A percentile compares a stretch with the other conserved stretches of the same genome.
Evolutionary conservation across 2,113 vertebrate genomes (phyloP).

Genomic region (Artemisiospiza belli): DNA sequence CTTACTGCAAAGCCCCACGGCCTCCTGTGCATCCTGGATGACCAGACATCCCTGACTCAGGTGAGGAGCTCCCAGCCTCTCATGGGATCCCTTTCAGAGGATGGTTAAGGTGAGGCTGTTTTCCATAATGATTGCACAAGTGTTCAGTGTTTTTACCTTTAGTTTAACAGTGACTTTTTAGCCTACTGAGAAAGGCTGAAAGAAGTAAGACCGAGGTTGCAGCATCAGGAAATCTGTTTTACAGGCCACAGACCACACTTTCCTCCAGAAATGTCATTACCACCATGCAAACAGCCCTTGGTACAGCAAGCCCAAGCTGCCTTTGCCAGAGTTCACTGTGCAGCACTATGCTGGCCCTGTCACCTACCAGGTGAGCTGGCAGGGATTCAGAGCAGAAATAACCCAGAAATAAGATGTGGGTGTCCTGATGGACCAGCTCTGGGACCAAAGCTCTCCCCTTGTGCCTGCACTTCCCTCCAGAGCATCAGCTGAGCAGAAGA

Average conservation of each 20-base stretch:
- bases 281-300: conserved; percentile 82
- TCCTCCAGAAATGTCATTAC: conserved; percentile 95
- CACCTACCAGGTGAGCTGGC: conserved; percentile 86
- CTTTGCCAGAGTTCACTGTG: conserved; percentile 89
- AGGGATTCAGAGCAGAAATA: background rate
- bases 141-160: background rate
- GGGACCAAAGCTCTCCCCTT: background rate
- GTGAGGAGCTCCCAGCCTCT: conserved; percentile 60
- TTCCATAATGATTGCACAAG: background rate
- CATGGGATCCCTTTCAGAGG: background rate
- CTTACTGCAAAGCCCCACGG: conserved; percentile 83
- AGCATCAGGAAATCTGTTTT: background rate
- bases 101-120: background rate
- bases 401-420: background rate
- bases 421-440: background rate
- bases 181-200: background rate
- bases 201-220: background rate
- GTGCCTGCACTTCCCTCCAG: background rate
- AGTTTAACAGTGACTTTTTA: background rate
- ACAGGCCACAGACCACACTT: conserved; percentile 94
- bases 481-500: background rate
- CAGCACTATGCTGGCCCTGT: conserved; percentile 89
- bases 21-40: conserved; percentile 86
- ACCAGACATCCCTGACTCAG: conserved; percentile 88
- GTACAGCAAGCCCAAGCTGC: conserved; percentile 89